A percentile compares a stretch with the other conserved stretches of the same genome.
Evolutionary conservation across 2,113 vertebrate species (phyloP).

Genomic region (Dicerorhinus sumatrensis): DNA sequence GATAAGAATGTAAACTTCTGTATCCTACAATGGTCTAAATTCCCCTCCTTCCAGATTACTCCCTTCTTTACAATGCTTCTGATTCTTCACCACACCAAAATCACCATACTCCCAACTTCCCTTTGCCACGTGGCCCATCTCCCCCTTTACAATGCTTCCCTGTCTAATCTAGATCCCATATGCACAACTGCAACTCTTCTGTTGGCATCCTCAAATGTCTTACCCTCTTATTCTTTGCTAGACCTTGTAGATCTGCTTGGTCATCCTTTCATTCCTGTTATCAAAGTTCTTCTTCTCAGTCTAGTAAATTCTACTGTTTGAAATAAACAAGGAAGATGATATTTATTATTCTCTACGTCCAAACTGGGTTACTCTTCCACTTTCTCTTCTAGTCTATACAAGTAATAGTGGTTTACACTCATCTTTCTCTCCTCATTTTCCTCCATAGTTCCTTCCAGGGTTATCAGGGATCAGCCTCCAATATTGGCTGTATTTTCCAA

Average conservation of each 20-base stretch:
- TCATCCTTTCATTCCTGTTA: neutral
- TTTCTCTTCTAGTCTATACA: neutral
- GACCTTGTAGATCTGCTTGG: neutral
- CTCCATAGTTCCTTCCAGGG: neutral
- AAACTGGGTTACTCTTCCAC: neutral
- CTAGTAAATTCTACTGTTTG: neutral
- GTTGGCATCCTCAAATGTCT: neutral
- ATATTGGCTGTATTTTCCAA: neutral
- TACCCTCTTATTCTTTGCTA: neutral
- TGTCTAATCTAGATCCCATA: neutral
- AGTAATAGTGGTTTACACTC: neutral
- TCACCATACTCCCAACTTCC: neutral
- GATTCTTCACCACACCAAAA: neutral
- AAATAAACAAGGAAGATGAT: constrained; percentile 1
- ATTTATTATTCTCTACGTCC: neutral
- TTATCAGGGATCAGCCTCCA: neutral
- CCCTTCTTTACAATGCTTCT: neutral
- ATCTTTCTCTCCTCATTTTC: neutral
- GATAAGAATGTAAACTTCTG: neutral
- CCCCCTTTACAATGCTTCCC: neutral
- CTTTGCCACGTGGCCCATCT: neutral
- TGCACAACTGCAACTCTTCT: neutral
- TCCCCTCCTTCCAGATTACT: neutral
- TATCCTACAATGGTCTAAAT: neutral
- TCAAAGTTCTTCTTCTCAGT: neutral